Evolutionary conservation across 1,140 invertebrate species (phyloP), one percentile per base, ranked within the genome.

Genomic region (Ladona fulva): DNA sequence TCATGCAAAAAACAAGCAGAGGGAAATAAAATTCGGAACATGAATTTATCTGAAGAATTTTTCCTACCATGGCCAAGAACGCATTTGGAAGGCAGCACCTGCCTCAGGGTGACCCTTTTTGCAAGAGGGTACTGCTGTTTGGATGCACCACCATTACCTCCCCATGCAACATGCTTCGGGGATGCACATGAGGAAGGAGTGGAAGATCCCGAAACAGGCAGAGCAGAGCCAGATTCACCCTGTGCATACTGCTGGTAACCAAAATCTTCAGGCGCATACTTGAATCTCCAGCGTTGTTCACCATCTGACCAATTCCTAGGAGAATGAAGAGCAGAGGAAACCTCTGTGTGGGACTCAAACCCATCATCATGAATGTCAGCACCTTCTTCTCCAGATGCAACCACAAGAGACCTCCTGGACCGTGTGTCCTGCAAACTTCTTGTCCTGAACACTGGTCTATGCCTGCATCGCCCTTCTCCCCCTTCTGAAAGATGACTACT

Each of bases 141-240:
- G 80, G 88, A 66, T 19, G 52, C n/a, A 16, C 52, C 52, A 66
- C n/a, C 52, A 22, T 22, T 66, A 66, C 52, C 52, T 22, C n/a
- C n/a, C 52, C 52, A 66, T 19, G 52, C 52, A 16, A 66, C 52
- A 22, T 89, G 90, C 80, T 90, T 90, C 0, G 89, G 87, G 74
- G 89, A 89, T 80, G 89, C 90, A 0, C 89, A 90, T 25, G 89
- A 88, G 22, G 81, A 80, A 5, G 82, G 81, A 1, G 90, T 90
- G 0, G 90, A 91, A 0, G 89, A 90, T 79, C 89, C 89, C 86
- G 84, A 90, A 84, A 76, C 42, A 29, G 75, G 75, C 25, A 76
- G 42, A 12, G 25, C 42, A n/a, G 25, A 29, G 25, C 42, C 75
- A 76, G n/a, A 16, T 22, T 66, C 52, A 66, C 52, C 52, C 52